Base-by-base conservation (phyloP, 1,140 invertebrate species). In the Drosophila ambigua region DNA sequence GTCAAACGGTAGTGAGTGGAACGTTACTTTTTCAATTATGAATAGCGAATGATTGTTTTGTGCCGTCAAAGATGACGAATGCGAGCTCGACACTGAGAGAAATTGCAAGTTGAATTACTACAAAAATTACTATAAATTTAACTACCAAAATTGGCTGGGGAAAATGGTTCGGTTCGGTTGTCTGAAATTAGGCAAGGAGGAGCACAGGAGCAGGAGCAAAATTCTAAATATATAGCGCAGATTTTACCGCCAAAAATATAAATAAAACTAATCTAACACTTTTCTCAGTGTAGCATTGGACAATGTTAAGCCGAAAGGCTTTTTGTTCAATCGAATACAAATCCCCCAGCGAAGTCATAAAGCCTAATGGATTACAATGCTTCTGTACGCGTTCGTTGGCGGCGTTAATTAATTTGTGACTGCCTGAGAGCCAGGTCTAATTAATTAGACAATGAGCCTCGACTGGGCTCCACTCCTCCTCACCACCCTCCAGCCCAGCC, bases 11-110 rank as follows among this genome's bases (percentile, higher is more conserved):
- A 88, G 83, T 88, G 69, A 88, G 83, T 88, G 69, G 57, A 82
- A 76, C 58, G 74, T 71, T 87, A 81, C 74, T 85, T 82, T 80
- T 88, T 88, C 83, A 88, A 88, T 88, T 88, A 88, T 71, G 79
- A 88, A 83, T 82, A 77, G 79, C 82, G 83, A 88, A 88, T 83
- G 76, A 88, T 88, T 83, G 83, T 83, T 76, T 68, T 55, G 78
- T 72, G 62, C 45, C 28, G 39, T 49, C 35, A 41, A 48, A 23
- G 62, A 57, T 77, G 82, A 84, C 76, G 44, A 57, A 73, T 80
- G 59, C 43, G 31, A 5, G 39, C 20, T 31, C 0, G 4, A 23
- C 68, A 74, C 72, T 53, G 71, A 1, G 15, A 58, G 5, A 73
- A 73, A 41, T 2, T 20, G 15, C 1, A 31, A 9, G 9, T 23